Evolutionary conservation across 2,888 invertebrate genomes (phyloP).

Genomic region (Chrysolina oricalcia): DNA sequence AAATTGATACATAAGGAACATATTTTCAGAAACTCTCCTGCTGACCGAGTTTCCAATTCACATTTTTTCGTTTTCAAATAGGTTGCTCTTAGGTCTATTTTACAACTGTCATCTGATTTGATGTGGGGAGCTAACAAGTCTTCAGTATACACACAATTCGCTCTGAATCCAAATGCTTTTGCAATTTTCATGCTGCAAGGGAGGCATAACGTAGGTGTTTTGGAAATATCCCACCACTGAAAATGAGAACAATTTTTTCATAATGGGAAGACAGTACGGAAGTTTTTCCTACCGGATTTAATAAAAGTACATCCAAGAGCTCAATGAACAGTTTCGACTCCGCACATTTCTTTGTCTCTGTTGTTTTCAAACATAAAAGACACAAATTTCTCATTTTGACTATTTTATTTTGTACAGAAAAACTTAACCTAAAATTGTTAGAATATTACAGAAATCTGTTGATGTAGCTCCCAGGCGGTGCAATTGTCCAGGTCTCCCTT

Average conservation of each 20-base stretch:
- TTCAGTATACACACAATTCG: conserved; percentile 6
- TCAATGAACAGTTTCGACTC: conserved; percentile 18
- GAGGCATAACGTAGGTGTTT: conserved; percentile 23
- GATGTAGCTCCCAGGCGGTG: too few species aligned
- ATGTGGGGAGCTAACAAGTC: conserved; percentile 6
- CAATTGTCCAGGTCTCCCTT: too few species aligned
- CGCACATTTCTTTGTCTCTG: conserved; percentile 1
- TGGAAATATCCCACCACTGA: conserved; percentile 26
- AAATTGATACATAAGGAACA: conserved; percentile 6
- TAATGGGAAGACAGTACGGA: neutral
- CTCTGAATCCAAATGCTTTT: conserved; percentile 14
- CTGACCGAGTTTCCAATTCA: neutral
- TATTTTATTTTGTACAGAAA: neutral
- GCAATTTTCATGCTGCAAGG: conserved; percentile 5
- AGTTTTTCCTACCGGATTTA: conserved; percentile 16
- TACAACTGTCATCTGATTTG: neutral
- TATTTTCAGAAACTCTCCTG: neutral
- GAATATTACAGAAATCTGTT: too few species aligned
- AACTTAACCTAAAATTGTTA: neutral
- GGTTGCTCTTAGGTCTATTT: neutral
- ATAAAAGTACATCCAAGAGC: conserved; percentile 15
- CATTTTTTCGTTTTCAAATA: conserved; percentile 12
- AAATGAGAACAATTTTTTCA: neutral
- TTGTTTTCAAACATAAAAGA: conserved; percentile 9
- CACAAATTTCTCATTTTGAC: neutral